Evolutionary conservation across 2,797 vertebrate genomes (phyloP), one percentile per base, ranked within the genome.

Genomic region (Pagetopsis macropterus): DNA sequence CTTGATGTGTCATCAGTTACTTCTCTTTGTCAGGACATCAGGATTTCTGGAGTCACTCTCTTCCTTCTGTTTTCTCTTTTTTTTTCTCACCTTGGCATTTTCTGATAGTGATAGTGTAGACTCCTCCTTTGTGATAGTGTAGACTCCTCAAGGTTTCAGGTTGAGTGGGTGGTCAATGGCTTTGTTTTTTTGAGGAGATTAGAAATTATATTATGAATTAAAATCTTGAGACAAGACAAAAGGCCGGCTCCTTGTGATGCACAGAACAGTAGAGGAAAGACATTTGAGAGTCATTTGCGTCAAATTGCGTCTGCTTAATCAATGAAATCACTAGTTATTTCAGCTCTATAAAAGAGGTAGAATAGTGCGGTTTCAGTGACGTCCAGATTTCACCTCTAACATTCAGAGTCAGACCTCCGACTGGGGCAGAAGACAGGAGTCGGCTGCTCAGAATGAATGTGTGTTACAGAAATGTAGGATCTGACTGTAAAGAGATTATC

Each of bases 1-100:
- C 46, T 48, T 40, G 33, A 84, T 41, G 55, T 65, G 54, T 84
- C 75, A 81, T 84, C 76, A 73, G 3, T 80, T 56, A 40, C 54
- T 37, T 37, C 21, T 71, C 27, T 84, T 76, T 78, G 65, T 86
- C 62, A 17, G 10, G 12, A 6, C 54, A 1, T 75, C 0, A 13
- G 63, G 73, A 52, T 67, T 37, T 66, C 56, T 70, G 58, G 27
- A 64, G 15, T 65, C 50, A 77, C 62, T 40, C 58, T 15, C 9
- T 4, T 27, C 3, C 23, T 17, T 68, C 31, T 37, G 40, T 33
- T 73, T 72, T 52, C 43, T 64, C 17, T n/a, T 51, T 46, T 75
- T 50, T 49, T 49, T 75, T 50, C 46, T 56, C 27, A 27, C 46
- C 50, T 48, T 75, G 69, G 19, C 33, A 62, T 63, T 82, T 77